phyloP scores from a whole-genome alignment of 2,797 vertebrate genomes.

The Apogon hyalosoma region DNA sequence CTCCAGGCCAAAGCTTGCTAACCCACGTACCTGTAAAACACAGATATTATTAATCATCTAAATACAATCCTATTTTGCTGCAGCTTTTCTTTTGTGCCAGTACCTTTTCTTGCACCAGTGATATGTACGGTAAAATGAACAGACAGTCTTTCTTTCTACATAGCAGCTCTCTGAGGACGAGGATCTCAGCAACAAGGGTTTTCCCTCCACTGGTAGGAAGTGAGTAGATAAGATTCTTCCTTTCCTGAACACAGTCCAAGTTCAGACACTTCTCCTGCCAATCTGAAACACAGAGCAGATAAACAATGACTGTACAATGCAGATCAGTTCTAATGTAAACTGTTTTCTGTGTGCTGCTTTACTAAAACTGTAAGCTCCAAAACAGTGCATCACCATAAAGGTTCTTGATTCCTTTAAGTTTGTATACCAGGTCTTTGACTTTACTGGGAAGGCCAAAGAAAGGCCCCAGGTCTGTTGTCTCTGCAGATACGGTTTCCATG shows the following conservation, averaged over 20 bases:
- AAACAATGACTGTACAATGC: no score
- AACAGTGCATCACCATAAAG: conserved; percentile 89
- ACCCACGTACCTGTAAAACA: conserved; percentile 86
- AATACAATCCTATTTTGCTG: background rate
- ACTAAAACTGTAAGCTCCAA: background rate
- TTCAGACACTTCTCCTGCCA: conserved; percentile 95
- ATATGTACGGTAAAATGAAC: conserved; percentile 94
- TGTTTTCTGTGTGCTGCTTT: no score
- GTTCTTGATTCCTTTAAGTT: conserved; percentile 88
- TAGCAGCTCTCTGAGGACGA: conserved; percentile 93
- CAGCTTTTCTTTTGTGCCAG: background rate
- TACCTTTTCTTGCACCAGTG: conserved; percentile 98
- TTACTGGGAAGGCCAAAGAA: conserved; percentile 95
- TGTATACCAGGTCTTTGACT: conserved; percentile 91
- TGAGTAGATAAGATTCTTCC: conserved; percentile 95
- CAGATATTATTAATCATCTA: background rate
- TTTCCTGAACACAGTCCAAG: conserved; percentile 88
- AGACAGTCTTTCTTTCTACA: conserved; percentile 92
- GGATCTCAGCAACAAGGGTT: conserved; percentile 96
- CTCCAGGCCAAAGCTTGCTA: conserved; percentile 92
- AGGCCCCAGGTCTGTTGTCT: conserved; percentile 88
- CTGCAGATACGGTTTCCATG: conserved; percentile 77
- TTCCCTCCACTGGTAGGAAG: conserved; percentile 97
- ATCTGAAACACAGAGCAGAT: conserved; percentile 77
- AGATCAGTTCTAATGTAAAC: no score